phyloP scores from a whole-genome alignment of 2,797 vertebrate species.

The Corythornis leucogaster region DNA sequence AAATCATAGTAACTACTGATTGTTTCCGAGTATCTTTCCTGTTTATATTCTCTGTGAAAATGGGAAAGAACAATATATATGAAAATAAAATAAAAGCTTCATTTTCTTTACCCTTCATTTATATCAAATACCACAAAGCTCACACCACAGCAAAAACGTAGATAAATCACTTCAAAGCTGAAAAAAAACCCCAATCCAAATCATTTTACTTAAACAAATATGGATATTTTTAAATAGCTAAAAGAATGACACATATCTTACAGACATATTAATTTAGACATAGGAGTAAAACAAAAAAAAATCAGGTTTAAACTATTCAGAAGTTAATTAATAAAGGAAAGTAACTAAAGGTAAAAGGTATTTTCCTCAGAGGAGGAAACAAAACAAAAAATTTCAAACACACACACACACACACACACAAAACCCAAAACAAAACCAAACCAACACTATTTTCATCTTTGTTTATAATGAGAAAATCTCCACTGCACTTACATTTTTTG shows the following conservation, averaged over 20 bases:
- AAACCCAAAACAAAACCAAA: no score
- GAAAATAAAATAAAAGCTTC: background rate
- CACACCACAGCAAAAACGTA: background rate
- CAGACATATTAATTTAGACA: background rate
- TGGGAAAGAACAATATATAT: background rate
- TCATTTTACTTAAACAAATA: slow-evolving; percentile 31
- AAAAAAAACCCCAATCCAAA: background rate
- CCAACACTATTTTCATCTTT: background rate
- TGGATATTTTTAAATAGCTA: slow-evolving; percentile 1
- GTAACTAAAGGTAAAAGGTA: background rate
- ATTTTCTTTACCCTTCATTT: background rate
- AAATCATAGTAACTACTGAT: background rate
- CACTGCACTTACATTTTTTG: background rate
- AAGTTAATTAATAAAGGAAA: background rate
- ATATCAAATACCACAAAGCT: background rate
- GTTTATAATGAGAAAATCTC: background rate
- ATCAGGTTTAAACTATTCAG: background rate
- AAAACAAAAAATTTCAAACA: no score
- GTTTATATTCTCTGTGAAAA: slow-evolving; percentile 35
- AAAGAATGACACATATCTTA: background rate
- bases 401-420: no score
- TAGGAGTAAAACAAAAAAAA: background rate
- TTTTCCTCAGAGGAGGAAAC: background rate
- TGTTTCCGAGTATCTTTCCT: background rate
- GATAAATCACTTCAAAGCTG: background rate